Conservation (phyloP, 2,113 vertebrate genomes). For the Piaya cayana region DNA sequence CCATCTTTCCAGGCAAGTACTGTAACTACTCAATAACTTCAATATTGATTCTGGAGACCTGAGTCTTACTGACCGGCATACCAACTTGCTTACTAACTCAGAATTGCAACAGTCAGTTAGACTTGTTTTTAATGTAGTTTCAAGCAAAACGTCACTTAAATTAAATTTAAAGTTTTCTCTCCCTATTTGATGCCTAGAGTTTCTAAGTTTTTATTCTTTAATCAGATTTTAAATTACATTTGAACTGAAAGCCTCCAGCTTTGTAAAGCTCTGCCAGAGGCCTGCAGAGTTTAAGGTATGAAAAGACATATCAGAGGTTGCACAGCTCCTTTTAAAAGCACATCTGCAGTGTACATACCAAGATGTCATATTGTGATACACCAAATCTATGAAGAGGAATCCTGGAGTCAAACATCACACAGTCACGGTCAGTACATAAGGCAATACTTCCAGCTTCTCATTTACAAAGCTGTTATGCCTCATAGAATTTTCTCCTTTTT, state of each 20-base stretch:
- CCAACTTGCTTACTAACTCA: constrained; percentile 24
- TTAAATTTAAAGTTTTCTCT: constrained; percentile 4
- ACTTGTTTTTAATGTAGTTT: constrained; percentile 2
- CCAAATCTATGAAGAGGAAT: constrained; percentile 8
- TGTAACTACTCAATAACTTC: constrained; percentile 61
- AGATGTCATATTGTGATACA: constrained; percentile 17
- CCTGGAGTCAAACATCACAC: not conserved
- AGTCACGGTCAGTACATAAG: not conserved
- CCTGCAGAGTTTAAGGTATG: not conserved
- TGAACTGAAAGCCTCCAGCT: not conserved
- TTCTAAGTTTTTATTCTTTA: constrained; percentile 26
- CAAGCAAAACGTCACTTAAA: constrained; percentile 25
- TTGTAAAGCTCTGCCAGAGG: constrained; percentile 21
- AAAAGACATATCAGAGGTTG: not conserved
- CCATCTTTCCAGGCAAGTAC: constrained; percentile 35
- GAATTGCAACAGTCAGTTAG: not conserved
- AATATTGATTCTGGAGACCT: constrained; percentile 47
- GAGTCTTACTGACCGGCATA: constrained; percentile 13
- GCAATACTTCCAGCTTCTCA: not conserved
- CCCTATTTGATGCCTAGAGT: not conserved
- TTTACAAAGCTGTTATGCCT: not conserved
- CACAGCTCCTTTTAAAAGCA: constrained; percentile 5
- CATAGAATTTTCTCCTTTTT: not conserved
- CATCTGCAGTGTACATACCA: not conserved
- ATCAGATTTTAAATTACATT: constrained; percentile 21